Evolutionary conservation across 2,113 vertebrate species (phyloP).

Genomic region (Podarcis muralis): DNA sequence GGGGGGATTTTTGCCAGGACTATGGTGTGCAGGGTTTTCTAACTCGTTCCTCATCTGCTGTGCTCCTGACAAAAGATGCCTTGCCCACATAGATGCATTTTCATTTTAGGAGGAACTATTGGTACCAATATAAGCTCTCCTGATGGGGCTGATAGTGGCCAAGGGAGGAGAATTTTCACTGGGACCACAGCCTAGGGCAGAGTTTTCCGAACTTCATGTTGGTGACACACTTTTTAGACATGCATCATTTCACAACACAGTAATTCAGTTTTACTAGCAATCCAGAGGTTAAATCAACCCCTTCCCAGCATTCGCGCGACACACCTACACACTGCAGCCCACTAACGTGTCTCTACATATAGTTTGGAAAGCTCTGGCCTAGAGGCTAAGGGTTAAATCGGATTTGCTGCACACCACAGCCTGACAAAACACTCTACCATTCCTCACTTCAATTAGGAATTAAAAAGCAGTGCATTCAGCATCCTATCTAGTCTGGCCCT

Average conservation of each 20-base stretch:
- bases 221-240: too few relatives aligned
- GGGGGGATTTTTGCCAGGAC: background rate
- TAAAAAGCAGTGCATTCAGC: background rate
- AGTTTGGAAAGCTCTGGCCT: too few relatives aligned
- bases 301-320: too few relatives aligned
- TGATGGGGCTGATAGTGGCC: too few relatives aligned
- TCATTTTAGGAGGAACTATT: background rate
- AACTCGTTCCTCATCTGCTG: background rate
- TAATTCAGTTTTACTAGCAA: too few relatives aligned
- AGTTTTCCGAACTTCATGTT: too few relatives aligned
- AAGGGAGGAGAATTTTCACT: background rate
- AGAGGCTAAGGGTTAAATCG: background rate
- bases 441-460: background rate
- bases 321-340: too few relatives aligned
- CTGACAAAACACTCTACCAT: background rate
- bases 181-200: too few relatives aligned
- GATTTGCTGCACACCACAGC: background rate
- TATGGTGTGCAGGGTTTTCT: background rate
- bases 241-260: too few relatives aligned
- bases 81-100: background rate
- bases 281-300: too few relatives aligned
- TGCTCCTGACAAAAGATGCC: background rate
- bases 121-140: too few relatives aligned
- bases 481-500: background rate
- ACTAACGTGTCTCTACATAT: background rate